These are phyloP conservation scores for Dugesia japonica DNA, from an alignment of 2,888 invertebrate genomes.

Conservation along the genomic window DNA sequence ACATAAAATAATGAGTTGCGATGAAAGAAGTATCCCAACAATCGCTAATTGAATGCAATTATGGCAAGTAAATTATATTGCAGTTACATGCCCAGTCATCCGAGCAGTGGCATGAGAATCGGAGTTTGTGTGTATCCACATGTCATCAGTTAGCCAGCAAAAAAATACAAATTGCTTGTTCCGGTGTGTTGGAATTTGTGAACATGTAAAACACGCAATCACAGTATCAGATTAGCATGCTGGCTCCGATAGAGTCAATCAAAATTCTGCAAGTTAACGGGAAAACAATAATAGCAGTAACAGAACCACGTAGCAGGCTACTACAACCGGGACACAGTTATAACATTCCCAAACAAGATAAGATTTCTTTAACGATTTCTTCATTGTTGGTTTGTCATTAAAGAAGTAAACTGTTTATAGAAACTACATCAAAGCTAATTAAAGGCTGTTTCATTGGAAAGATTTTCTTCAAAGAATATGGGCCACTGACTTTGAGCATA, in stretches of 20 bases:
- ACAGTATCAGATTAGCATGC: slow-evolving; percentile 9
- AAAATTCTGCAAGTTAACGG: slow-evolving; percentile 6
- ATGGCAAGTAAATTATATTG: slow-evolving; percentile 15
- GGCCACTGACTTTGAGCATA: slow-evolving; percentile 20
- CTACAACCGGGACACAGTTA: neutral
- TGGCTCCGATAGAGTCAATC: slow-evolving; percentile 20
- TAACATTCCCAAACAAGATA: slow-evolving; percentile 20
- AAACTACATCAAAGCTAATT: slow-evolving; percentile 14
- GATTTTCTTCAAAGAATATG: slow-evolving; percentile 14
- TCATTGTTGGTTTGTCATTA: slow-evolving; percentile 11
- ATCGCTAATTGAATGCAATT: slow-evolving; percentile 20
- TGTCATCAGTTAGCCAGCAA: neutral
- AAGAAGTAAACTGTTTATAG: slow-evolving; percentile 13
- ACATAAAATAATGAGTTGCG: neutral
- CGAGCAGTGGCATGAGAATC: neutral
- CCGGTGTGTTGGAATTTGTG: slow-evolving; percentile 2
- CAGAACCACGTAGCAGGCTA: slow-evolving; percentile 20
- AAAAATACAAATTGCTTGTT: neutral
- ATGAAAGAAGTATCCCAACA: slow-evolving; percentile 16
- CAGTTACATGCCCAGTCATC: slow-evolving; percentile 4
- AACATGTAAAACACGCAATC: neutral
- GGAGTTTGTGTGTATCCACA: slow-evolving; percentile 7
- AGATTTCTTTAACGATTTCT: slow-evolving; percentile 8
- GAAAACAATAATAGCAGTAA: slow-evolving; percentile 16
- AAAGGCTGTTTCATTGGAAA: slow-evolving; percentile 20